These are phyloP conservation scores for Eidolon dupreanum DNA, from an alignment of 2,797 vertebrate species.

Conservation along the genomic window DNA sequence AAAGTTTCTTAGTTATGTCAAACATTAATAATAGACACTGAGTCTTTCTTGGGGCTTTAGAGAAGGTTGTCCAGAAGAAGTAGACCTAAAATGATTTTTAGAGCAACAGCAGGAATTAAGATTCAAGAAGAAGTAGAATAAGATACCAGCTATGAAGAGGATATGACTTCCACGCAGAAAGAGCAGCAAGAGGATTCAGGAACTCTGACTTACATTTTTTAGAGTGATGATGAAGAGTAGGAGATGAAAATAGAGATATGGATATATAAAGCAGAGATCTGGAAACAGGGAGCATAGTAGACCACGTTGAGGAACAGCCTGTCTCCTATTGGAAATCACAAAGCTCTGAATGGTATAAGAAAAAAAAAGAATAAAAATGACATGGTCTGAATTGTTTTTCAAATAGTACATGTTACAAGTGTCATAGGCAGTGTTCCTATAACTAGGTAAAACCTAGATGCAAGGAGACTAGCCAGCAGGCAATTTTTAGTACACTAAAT, in stretches of 20 bases:
- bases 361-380: neutral
- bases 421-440: neutral
- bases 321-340: neutral
- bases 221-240: neutral
- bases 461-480: neutral
- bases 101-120: neutral
- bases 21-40: neutral
- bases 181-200: neutral
- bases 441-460: slow-evolving; percentile 44
- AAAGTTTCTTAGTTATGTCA: neutral
- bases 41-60: neutral
- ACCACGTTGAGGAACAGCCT: neutral
- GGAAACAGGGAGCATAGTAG: neutral
- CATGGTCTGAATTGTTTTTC: neutral
- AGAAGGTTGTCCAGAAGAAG: neutral
- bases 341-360: neutral
- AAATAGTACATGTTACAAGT: neutral
- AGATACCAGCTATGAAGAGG: neutral
- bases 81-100: neutral
- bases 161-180: neutral
- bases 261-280: neutral
- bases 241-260: neutral
- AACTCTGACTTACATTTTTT: neutral
- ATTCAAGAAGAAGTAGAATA: neutral
- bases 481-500: neutral